Base-by-base conservation (phyloP, 2,113 vertebrate genomes). In the Egretta garzetta region DNA sequence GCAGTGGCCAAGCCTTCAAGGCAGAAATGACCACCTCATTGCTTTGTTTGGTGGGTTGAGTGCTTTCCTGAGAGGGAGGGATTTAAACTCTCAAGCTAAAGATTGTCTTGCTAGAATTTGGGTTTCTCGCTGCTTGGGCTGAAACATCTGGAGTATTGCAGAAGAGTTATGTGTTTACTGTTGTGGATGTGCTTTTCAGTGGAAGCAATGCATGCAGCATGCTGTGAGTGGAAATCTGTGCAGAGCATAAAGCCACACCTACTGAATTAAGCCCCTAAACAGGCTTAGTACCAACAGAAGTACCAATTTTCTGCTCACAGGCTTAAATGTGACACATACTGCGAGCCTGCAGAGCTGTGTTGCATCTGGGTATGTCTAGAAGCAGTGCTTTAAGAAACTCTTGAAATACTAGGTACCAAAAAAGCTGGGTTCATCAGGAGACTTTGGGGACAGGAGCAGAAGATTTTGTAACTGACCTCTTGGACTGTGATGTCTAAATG, bases 401-500 rank as follows among this genome's bases (percentile, higher is more conserved):
- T 13, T 26, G 26, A 68, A 63, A 49, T 79, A 47, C 10, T 20
- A 26, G 11, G 20, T 39, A 15, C 12, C 37, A 45, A 64, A 71
- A 60, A 66, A 80, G 20, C 32, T 66, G 52, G 12, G 5, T 67
- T 82, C 12, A 9, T 68, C 33, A 30, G 66, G 59, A 79, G 43
- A 17, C 43, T 49, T 47, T 83, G 49, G 32, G 12, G 21, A 59
- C 49, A 49, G 23, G 60, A 70, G 4, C 19, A 30, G 35, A 83
- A 58, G n/a, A 27, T 80, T 73, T 82, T 82, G 47, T 62, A 53
- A 50, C 59, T 14, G 33, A 76, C 10, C 21, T 79, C 52, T 91
- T 91, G 23, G 26, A 56, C 66, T 87, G 84, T 16, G 68, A 72
- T 82, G 56, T 59, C 56, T 85, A 37, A 93, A 79, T 85, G 77